Conservation (phyloP, 2,113 vertebrate species). For the Thalassoma bifasciatum region DNA sequence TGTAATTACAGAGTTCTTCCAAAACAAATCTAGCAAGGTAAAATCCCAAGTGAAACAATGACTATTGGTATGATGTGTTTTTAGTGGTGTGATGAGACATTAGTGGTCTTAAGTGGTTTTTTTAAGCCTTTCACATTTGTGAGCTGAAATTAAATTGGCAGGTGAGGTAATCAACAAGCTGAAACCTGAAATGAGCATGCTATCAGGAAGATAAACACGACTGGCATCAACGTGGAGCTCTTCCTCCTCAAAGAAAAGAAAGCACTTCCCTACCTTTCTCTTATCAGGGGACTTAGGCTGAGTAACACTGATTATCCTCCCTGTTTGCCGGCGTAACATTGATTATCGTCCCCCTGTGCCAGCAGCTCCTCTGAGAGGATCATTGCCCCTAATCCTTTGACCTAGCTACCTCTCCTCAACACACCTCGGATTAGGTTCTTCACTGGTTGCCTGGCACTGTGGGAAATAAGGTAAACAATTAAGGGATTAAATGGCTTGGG, state of each 20-base stretch:
- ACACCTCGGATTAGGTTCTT: slow-evolving; percentile 78
- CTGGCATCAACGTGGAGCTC: slow-evolving; percentile 16
- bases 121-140: background rate
- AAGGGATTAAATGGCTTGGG: slow-evolving; percentile 76
- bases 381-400: slow-evolving; percentile 81
- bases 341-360: slow-evolving; percentile 73
- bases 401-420: slow-evolving; percentile 76
- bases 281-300: slow-evolving; percentile 64
- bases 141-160: slow-evolving; percentile 20
- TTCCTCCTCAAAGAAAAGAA: slow-evolving; percentile 38
- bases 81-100: background rate
- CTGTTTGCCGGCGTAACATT: slow-evolving; percentile 75
- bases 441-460: slow-evolving; percentile 59
- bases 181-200: background rate
- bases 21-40: slow-evolving; percentile 13
- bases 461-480: slow-evolving; percentile 80
- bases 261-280: slow-evolving; percentile 54
- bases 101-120: slow-evolving; percentile 11
- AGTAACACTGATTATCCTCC: slow-evolving; percentile 76
- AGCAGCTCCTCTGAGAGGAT: slow-evolving; percentile 78
- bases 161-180: slow-evolving; percentile 28
- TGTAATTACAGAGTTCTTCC: slow-evolving; percentile 30
- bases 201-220: background rate
- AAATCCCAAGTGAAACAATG: background rate
- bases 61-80: background rate